These are phyloP conservation scores for Anthopleura sola DNA, from an alignment of 64 coral and sea anemone species.

Conservation along the genomic window DNA sequence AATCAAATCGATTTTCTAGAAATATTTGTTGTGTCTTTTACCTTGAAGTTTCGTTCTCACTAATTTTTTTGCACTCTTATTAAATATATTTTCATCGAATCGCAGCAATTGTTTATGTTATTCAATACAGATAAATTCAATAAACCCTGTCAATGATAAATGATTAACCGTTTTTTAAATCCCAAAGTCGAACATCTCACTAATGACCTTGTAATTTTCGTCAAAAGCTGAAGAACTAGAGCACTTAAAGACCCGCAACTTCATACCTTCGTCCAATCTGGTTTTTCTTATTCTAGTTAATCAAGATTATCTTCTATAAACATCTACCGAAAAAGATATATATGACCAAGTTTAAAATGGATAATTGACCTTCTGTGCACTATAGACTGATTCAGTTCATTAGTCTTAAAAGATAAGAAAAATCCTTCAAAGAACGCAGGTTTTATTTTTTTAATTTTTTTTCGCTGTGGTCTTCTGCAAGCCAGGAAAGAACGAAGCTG, in stretches of 20 bases:
- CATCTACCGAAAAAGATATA: slow-evolving; percentile 5
- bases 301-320: not conserved
- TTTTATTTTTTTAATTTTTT: not conserved
- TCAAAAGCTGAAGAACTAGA: not conserved
- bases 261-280: not conserved
- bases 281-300: not conserved
- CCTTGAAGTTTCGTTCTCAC: too few species aligned
- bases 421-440: not conserved
- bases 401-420: not conserved
- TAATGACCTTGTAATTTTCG: not conserved
- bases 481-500: not conserved
- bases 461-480: not conserved
- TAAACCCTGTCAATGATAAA: not conserved
- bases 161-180: not conserved
- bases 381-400: not conserved
- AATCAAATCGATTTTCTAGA: too few species aligned
- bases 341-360: not conserved
- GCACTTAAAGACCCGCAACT: not conserved
- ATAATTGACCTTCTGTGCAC: not conserved
- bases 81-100: not conserved
- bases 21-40: too few species aligned
- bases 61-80: too few species aligned
- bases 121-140: not conserved
- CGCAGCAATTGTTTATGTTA: not conserved
- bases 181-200: not conserved